A percentile compares a stretch with the other conserved stretches of the same genome.
phyloP scores from a whole-genome alignment of 2,888 invertebrate genomes.

The Drosophila kokeensis region DNA sequence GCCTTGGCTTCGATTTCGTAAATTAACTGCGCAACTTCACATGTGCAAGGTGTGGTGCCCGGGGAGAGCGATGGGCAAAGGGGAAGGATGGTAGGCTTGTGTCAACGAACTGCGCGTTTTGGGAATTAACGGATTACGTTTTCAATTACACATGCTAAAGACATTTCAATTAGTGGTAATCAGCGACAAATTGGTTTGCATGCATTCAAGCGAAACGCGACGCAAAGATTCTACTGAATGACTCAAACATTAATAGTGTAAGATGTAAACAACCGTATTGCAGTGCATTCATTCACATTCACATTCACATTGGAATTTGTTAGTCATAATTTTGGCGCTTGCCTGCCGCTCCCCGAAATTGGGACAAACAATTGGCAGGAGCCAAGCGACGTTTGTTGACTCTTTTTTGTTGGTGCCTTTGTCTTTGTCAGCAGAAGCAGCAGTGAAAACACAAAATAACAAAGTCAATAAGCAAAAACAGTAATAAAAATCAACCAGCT shows the following conservation, averaged over 20 bases:
- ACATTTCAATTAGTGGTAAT: constrained; percentile 60
- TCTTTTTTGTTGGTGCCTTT: constrained; percentile 1
- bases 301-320: neutral
- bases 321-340: neutral
- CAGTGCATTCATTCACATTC: neutral
- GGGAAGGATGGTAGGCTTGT: neutral
- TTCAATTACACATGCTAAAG: constrained; percentile 54
- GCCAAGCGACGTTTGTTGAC: constrained; percentile 3
- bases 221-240: constrained; percentile 11
- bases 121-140: constrained; percentile 59
- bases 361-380: neutral
- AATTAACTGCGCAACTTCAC: constrained; percentile 13
- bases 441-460: constrained; percentile 5
- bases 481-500: constrained; percentile 18
- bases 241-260: neutral
- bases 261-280: neutral
- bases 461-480: constrained; percentile 10
- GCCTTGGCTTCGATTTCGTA: constrained; percentile 3
- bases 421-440: constrained; percentile 5
- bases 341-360: constrained; percentile 4
- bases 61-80: too few species aligned
- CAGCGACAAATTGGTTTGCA: constrained; percentile 51
- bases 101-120: constrained; percentile 17
- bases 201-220: constrained; percentile 9
- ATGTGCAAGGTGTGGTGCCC: constrained; percentile 1